Conservation (phyloP, 2,888 invertebrate genomes). For the Automeris io region DNA sequence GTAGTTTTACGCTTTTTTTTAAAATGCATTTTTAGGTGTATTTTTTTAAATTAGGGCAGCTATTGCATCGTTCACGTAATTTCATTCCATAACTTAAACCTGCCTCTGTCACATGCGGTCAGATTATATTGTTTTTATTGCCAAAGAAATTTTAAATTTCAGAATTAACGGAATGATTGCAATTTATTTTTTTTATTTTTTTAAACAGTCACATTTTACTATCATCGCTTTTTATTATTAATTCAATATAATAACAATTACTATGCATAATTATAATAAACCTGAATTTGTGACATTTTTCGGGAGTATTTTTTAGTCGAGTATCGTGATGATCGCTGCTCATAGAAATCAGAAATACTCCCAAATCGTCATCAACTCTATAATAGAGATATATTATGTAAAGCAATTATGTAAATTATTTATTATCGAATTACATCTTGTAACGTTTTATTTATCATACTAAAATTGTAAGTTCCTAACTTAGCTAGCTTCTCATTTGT, state of each 20-base stretch:
- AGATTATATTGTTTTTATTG: slow-evolving; percentile 45
- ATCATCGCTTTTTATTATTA: slow-evolving; percentile 55
- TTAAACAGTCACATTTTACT: slow-evolving; percentile 30
- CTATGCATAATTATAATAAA: slow-evolving; percentile 64
- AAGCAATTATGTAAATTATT: slow-evolving; percentile 69
- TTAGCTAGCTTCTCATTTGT: slow-evolving; percentile 66
- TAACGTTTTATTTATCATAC: slow-evolving; percentile 65
- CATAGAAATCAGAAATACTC: slow-evolving; percentile 51
- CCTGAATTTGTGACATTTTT: slow-evolving; percentile 54
- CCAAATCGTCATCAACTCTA: slow-evolving; percentile 45
- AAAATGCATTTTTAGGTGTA: slow-evolving; percentile 58
- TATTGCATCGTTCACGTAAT: slow-evolving; percentile 57
- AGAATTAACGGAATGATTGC: slow-evolving; percentile 42
- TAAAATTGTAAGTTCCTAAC: slow-evolving; percentile 75
- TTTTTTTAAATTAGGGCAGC: slow-evolving; percentile 63
- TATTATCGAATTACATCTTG: slow-evolving; percentile 59
- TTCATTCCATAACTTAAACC: slow-evolving; percentile 49
- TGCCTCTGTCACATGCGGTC: slow-evolving; percentile 47
- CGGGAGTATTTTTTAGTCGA: slow-evolving; percentile 60
- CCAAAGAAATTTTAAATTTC: slow-evolving; percentile 65
- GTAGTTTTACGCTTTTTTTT: slow-evolving; percentile 65
- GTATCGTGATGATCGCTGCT: slow-evolving; percentile 22
- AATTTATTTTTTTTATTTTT: slow-evolving; percentile 34
- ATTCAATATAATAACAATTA: slow-evolving; percentile 51
- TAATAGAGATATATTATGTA: slow-evolving; percentile 49